Percentiles rank a stretch among this genome's conserved stretches.
Evolutionary conservation across 2,113 vertebrate species (phyloP).

Genomic region (Tympanuchus pallidicinctus): DNA sequence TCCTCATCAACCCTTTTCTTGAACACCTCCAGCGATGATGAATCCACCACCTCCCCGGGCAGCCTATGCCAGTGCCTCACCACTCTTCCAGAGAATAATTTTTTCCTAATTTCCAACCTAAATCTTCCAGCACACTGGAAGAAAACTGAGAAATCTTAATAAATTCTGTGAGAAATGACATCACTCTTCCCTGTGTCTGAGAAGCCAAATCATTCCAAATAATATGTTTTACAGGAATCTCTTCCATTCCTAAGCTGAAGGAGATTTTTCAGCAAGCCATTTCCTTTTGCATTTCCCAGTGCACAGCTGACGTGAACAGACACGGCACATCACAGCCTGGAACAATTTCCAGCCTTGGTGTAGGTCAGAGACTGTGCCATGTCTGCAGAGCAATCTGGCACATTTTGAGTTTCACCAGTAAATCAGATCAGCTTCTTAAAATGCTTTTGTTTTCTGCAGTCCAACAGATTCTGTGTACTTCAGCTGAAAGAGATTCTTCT

Average conservation of each 20-base stretch:
- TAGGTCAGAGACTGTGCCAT: constrained; percentile 21
- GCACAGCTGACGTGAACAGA: constrained; percentile 33
- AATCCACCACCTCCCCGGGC: too few species aligned
- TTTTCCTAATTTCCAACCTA: too few species aligned
- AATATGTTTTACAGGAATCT: background rate
- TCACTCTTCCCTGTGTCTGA: background rate
- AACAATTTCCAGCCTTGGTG: background rate
- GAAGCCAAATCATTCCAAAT: background rate
- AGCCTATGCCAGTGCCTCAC: too few species aligned
- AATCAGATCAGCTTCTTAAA: constrained; percentile 35
- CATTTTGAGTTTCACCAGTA: constrained; percentile 24
- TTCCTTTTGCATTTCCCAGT: constrained; percentile 20
- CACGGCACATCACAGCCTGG: constrained; percentile 16
- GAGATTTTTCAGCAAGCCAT: background rate
- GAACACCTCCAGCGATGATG: too few species aligned
- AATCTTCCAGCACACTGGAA: background rate
- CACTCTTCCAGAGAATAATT: too few species aligned
- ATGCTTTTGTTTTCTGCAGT: background rate
- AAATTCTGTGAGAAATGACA: background rate
- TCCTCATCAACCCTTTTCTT: too few species aligned
- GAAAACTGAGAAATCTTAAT: background rate
- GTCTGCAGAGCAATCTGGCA: constrained; percentile 34
- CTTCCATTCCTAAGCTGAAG: background rate
- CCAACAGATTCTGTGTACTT: background rate
- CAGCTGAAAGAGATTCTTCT: background rate